These are phyloP conservation scores for Pithecia hirsuta DNA, from an alignment of 2,797 vertebrate genomes.

Conservation along the genomic window DNA sequence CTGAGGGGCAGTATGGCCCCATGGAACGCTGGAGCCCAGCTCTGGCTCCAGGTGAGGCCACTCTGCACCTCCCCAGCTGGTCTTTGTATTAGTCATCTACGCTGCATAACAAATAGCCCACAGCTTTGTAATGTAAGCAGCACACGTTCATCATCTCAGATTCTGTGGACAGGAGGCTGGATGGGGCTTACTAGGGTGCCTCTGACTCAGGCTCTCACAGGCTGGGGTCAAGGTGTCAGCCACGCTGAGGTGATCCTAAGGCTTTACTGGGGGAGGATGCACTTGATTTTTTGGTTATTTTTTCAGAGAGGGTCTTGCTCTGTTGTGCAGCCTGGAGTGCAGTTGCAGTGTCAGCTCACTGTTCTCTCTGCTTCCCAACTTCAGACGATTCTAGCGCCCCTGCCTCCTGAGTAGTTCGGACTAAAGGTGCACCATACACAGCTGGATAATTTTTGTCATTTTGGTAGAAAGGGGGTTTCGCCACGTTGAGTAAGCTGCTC, in stretches of 20 bases:
- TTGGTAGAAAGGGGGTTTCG: not conserved
- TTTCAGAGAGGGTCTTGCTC: not conserved
- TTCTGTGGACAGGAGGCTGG: not conserved
- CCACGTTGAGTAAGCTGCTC: not conserved
- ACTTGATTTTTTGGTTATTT: not conserved
- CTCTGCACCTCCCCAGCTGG: no score
- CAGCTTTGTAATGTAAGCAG: not conserved
- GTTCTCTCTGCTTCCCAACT: no score
- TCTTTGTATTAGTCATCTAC: not conserved
- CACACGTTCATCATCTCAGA: not conserved
- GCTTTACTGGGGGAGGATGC: not conserved
- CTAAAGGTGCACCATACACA: no score
- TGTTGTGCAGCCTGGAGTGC: accelerated
- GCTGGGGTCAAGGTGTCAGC: not conserved
- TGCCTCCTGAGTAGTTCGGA: no score
- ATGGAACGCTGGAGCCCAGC: not conserved
- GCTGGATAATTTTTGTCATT: not conserved
- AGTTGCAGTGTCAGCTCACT: no score
- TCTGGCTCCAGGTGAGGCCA: not conserved
- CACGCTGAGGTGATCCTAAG: not conserved
- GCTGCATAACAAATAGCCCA: not conserved
- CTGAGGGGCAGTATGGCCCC: not conserved
- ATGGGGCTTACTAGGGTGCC: not conserved
- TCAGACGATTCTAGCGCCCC: no score
- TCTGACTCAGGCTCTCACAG: not conserved